Base-by-base conservation (phyloP, 2,113 vertebrate species). In the Pterophyllum scalare region DNA sequence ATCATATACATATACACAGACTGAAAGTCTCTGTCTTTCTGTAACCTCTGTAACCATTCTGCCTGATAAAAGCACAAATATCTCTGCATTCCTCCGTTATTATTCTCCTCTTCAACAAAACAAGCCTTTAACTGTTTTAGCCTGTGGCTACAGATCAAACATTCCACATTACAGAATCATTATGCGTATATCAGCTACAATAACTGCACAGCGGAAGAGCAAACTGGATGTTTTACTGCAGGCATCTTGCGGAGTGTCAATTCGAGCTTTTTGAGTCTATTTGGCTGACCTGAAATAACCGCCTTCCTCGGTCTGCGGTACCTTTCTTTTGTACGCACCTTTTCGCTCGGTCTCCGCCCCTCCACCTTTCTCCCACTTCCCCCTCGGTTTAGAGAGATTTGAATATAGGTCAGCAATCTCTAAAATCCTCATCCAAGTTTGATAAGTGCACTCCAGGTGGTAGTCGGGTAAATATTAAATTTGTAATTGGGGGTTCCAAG, bases 331-430 rank as follows among this genome's bases (percentile, higher is more conserved):
- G 2, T 61, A 64, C 67, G n/a, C 38, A 17, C 49, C 46, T 80
- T 81, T 77, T 76, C 77, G 28, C 74, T 64, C 40, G 3, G 38
- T 61, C 17, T 75, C 58, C 33, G 22, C 35, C 77, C 40, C 67
- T 31, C 56, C 12, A 6, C 75, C 65, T 61, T 58, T 59, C 58
- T 60, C 31, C 54, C n/a, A 15, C 80, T 26, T 62, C 83, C 61
- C 38, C 26, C 52, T 87, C 65, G 22, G 75, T 88, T 92, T 79
- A 82, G 64, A 85, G 77, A 72, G 7, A 46, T 81, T 58, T 82
- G 86, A 93, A 95, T 94, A 80, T 93, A 92, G 93, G 93, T 95
- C 93, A 94, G 83, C 79, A 10, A 81, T 89, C 82, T 89, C 81
- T 83, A 70, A 93, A 93, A 91, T 88, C 88, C 87, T 93, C 77